phyloP scores from a whole-genome alignment of 2,797 vertebrate species.

The Syngnathus rostellatus region DNA sequence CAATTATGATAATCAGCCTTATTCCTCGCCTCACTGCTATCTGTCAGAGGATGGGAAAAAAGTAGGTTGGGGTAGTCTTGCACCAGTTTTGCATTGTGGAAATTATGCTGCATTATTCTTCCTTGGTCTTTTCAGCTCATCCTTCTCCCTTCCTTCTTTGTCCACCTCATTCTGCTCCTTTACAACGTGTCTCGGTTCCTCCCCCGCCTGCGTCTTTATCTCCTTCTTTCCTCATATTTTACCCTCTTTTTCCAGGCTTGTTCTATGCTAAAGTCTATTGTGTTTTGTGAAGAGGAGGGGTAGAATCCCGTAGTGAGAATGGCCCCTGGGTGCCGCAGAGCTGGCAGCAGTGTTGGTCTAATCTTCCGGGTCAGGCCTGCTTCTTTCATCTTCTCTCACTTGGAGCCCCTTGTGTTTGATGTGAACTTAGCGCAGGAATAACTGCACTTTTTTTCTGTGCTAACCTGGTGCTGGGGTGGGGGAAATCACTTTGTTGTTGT shows the following conservation, averaged over 20 bases:
- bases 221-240: constrained; percentile 40
- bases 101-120: constrained; percentile 43
- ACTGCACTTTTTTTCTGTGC: constrained; percentile 63
- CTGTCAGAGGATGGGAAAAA: constrained; percentile 60
- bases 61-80: constrained; percentile 55
- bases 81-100: constrained; percentile 44
- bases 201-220: constrained; percentile 29
- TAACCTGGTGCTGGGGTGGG: constrained; percentile 62
- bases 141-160: constrained; percentile 24
- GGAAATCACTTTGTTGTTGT: constrained; percentile 69
- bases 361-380: constrained; percentile 71
- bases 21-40: constrained; percentile 54
- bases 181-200: constrained; percentile 30
- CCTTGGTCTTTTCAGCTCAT: constrained; percentile 23
- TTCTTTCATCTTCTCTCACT: constrained; percentile 73
- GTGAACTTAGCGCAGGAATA: constrained; percentile 74
- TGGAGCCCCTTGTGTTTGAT: constrained; percentile 70
- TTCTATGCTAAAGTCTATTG: constrained; percentile 54
- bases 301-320: constrained; percentile 55
- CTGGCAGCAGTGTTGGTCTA: constrained; percentile 67
- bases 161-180: constrained; percentile 27
- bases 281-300: constrained; percentile 47
- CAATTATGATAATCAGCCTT: constrained; percentile 71
- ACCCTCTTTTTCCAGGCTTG: constrained; percentile 33
- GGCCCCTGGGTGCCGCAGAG: constrained; percentile 62